Conservation (phyloP, 2,888 invertebrate species). For the Harpagoxenus sublaevis region DNA sequence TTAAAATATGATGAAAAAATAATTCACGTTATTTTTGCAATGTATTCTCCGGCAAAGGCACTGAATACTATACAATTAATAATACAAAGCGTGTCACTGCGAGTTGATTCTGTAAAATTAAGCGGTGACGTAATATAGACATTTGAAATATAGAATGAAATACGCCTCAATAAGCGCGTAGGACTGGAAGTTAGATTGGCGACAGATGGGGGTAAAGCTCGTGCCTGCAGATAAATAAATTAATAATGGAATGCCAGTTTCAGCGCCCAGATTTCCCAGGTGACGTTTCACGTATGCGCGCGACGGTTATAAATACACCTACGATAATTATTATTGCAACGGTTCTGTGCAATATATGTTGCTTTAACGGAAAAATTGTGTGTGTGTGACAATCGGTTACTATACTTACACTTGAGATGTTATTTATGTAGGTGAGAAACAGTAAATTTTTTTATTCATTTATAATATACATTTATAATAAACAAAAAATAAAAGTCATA, state of each 20-base stretch:
- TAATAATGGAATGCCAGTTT: conserved; percentile 71
- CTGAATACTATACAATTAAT: neutral
- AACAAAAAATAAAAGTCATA: neutral
- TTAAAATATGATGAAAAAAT: conserved; percentile 23
- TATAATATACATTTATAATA: neutral
- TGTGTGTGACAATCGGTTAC: neutral
- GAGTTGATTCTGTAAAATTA: neutral
- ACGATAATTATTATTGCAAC: conserved; percentile 78
- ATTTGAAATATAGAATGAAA: conserved; percentile 19
- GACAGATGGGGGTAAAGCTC: conserved; percentile 35
- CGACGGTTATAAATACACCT: conserved; percentile 77
- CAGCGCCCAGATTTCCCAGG: conserved; percentile 78
- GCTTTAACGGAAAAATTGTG: conserved; percentile 44
- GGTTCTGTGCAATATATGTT: conserved; percentile 49
- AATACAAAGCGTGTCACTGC: neutral
- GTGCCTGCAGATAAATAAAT: conserved; percentile 69
- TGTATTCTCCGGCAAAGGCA: neutral
- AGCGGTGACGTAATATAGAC: neutral
- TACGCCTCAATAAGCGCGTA: neutral
- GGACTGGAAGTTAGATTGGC: conserved; percentile 21
- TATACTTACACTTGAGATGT: neutral
- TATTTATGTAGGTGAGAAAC: neutral
- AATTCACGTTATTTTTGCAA: neutral
- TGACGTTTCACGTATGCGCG: conserved; percentile 73
- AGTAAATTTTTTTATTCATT: neutral